Evolutionary conservation across 2,113 vertebrate species (phyloP), one percentile per base, ranked within the genome.

Genomic region (Rhinolophus ferrumequinum): DNA sequence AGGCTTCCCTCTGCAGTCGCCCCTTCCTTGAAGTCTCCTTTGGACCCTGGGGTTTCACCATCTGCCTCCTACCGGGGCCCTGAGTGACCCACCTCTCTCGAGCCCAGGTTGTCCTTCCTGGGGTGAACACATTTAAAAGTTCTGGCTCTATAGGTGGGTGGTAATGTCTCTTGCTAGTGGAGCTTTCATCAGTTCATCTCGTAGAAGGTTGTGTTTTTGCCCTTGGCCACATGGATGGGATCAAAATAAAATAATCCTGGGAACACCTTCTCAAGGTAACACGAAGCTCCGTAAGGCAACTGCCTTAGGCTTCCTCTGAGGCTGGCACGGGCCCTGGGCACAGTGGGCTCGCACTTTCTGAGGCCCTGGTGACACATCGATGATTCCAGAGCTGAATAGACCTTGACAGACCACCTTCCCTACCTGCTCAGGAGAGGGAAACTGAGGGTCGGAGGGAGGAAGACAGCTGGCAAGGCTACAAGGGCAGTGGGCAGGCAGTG

Each of bases 211-310:
- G 38, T 7, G 11, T 38, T n/a, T 67, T 21, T 3, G 22, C 90
- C 8, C 18, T 12, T 2, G 83, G 33, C 8, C 18, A 1, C 8
- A 44, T 5, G 3, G 73, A 62, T 0, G 26, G 58, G n/a, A 8
- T 26, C 12, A 6, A 35, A 35, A 30, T 10, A 1, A 62, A 58
- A 21, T 15, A 24, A 4, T 7, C 6, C 13, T 19, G 6, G 28
- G 35, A 4, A 6, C 2, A 8, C 7, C 19, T 54, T 14, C 6
- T 5, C 47, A 10, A 12, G 0, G 6, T 8, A 11, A 3, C 50
- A 0, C n/a, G 22, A 8, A 22, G 50, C 83, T 56, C 35, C 50
- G 3, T 7, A 1, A 22, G 50, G 5, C 14, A 11, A 13, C 1
- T 0, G 35, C 11, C 30, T 28, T 33, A 2, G 0, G 22, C 21